phyloP scores from a whole-genome alignment of 2,797 vertebrate species.

The Urosaurus nigricauda region DNA sequence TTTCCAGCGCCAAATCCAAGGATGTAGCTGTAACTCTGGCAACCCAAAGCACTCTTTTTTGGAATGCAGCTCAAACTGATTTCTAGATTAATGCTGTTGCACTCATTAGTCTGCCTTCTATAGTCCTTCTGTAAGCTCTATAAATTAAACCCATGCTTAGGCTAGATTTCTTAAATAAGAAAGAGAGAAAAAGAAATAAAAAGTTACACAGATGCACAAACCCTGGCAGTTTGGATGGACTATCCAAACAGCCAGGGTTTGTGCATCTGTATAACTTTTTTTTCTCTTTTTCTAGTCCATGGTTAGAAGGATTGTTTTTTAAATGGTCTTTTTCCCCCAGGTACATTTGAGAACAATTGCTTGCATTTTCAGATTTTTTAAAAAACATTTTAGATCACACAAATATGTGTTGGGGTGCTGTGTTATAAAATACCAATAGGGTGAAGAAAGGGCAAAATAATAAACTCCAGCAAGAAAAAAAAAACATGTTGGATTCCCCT shows the following conservation, averaged over 20 bases:
- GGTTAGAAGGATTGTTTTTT: slow-evolving; percentile 6
- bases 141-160: slow-evolving; percentile 6
- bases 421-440: slow-evolving; percentile 36
- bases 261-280: too few relatives aligned
- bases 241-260: too few relatives aligned
- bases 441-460: slow-evolving; percentile 35
- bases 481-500: slow-evolving; percentile 13
- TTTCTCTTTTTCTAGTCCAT: too few relatives aligned
- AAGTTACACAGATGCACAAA: not conserved
- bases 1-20: not conserved
- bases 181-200: not conserved
- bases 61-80: not conserved
- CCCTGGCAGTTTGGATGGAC: not conserved
- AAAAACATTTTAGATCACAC: slow-evolving; percentile 36
- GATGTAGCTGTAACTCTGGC: not conserved
- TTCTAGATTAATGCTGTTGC: not conserved
- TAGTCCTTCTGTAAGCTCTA: not conserved
- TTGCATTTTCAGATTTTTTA: slow-evolving; percentile 22
- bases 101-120: not conserved
- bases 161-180: not conserved
- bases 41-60: not conserved
- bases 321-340: not conserved
- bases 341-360: slow-evolving; percentile 13
- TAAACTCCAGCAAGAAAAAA: slow-evolving; percentile 55
- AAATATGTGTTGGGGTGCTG: slow-evolving; percentile 25